These are phyloP conservation scores for Calephelis virginiensis DNA, from an alignment of 1,140 invertebrate species.

Conservation along the genomic window DNA sequence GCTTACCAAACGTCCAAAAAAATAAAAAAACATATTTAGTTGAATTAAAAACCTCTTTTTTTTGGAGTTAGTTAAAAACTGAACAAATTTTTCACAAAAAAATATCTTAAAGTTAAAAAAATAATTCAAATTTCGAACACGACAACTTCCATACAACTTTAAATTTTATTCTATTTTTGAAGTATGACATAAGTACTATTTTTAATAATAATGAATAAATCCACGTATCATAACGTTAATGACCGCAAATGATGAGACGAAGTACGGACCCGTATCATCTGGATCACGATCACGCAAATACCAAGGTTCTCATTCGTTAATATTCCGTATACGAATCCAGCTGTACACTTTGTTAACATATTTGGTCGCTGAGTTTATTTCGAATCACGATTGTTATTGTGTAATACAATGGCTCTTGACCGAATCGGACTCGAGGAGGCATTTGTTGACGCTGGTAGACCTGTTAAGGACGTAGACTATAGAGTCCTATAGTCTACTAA, in stretches of 20 bases:
- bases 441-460: background rate
- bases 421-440: conserved; percentile 25
- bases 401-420: conserved; percentile 60
- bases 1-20: too few species aligned
- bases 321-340: conserved; percentile 44
- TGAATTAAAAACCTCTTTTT: too few species aligned
- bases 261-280: conserved; percentile 35
- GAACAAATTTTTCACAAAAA: too few species aligned
- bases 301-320: conserved; percentile 51
- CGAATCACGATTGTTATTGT: conserved; percentile 66
- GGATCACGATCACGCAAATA: conserved; percentile 51
- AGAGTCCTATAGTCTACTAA: too few species aligned
- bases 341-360: conserved; percentile 51
- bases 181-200: too few species aligned
- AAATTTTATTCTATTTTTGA: too few species aligned
- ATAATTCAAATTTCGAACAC: too few species aligned
- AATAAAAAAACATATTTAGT: too few species aligned
- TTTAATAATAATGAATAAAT: too few species aligned
- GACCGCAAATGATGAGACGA: conserved; percentile 26
- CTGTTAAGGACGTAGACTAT: background rate
- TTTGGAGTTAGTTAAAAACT: too few species aligned
- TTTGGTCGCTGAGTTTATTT: conserved; percentile 59
- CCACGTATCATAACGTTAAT: background rate
- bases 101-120: too few species aligned
- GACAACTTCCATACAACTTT: too few species aligned